These are phyloP conservation scores for Trissolcus brochymenae DNA, from an alignment of 2,888 invertebrate genomes.

Conservation along the genomic window DNA sequence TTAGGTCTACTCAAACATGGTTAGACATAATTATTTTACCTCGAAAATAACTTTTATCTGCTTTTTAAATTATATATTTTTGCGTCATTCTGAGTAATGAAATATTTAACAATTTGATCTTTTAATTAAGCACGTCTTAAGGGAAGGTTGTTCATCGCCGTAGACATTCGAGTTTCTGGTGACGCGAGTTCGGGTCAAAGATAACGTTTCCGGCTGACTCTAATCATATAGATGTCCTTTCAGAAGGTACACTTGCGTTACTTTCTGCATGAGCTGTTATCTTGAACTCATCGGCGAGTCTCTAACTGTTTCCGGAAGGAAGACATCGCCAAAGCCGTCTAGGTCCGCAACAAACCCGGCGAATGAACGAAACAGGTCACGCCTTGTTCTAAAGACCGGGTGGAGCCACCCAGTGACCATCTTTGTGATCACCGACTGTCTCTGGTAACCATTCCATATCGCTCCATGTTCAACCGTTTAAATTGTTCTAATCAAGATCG, in stretches of 20 bases:
- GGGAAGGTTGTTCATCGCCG: conserved; percentile 1
- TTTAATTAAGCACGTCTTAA: conserved; percentile 18
- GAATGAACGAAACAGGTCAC: conserved; percentile 34
- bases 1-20: too few species aligned
- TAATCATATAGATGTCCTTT: conserved; percentile 32
- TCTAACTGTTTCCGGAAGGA: conserved; percentile 45
- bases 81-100: too few species aligned
- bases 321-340: conserved; percentile 34
- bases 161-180: conserved; percentile 27
- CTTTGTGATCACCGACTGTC: conserved; percentile 11
- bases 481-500: conserved; percentile 34
- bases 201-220: conserved; percentile 34
- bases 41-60: too few species aligned
- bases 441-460: conserved; percentile 16
- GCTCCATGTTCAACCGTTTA: conserved; percentile 11
- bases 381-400: conserved; percentile 19
- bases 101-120: neutral
- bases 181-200: conserved; percentile 27
- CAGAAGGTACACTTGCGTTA: conserved; percentile 16
- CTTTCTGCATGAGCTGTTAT: conserved; percentile 36
- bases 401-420: conserved; percentile 26
- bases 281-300: conserved; percentile 23
- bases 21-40: too few species aligned
- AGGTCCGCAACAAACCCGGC: conserved; percentile 21
- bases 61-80: too few species aligned